phyloP scores from a whole-genome alignment of 2,113 vertebrate genomes.

The Nestor notabilis region DNA sequence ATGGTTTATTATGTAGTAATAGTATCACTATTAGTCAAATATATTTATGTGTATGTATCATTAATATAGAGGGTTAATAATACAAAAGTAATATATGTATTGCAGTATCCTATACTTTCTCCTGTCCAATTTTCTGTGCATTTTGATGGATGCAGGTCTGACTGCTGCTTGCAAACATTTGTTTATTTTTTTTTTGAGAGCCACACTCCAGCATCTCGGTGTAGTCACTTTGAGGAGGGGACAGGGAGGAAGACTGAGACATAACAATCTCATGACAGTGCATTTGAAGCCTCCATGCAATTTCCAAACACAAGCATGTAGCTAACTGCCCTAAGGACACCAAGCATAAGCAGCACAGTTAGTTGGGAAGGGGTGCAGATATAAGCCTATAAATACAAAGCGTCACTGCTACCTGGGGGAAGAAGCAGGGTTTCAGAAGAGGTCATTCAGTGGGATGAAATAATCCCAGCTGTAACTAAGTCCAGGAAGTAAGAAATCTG shows the following conservation, averaged over 20 bases:
- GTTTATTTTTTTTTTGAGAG: neutral
- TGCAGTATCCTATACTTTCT: neutral
- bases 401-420: neutral
- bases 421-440: neutral
- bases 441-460: neutral
- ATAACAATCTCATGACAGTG: neutral
- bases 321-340: neutral
- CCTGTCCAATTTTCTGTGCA: neutral
- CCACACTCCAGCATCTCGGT: neutral
- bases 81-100: neutral
- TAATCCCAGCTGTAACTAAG: neutral
- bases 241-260: neutral
- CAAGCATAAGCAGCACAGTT: neutral
- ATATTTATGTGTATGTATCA: neutral
- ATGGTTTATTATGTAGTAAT: neutral
- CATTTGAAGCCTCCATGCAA: neutral
- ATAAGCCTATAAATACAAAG: neutral
- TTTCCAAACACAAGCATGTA: neutral
- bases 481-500: neutral
- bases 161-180: neutral
- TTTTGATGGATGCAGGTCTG: neutral
- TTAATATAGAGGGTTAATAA: neutral
- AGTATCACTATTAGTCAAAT: neutral
- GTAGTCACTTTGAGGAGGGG: fast-evolving
- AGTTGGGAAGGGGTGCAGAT: neutral